Evolutionary conservation across 2,888 invertebrate species (phyloP).

Genomic region (Synanthedon tipuliformis): DNA sequence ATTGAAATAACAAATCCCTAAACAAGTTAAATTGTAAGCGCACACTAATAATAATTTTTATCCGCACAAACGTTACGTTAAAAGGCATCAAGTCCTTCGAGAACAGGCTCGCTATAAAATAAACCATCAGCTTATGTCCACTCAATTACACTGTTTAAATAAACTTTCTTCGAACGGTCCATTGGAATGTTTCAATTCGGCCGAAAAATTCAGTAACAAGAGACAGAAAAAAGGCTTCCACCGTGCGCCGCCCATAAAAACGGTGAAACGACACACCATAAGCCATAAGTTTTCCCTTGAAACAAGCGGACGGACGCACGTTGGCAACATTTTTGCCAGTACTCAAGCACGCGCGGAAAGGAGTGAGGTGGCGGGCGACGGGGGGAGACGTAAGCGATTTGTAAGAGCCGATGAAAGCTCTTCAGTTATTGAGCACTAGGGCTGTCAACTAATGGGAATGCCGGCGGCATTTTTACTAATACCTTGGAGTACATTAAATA

Average conservation of each 20-base stretch:
- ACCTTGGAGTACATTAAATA: constrained; percentile 13
- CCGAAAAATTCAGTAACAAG: not conserved
- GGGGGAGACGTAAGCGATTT: constrained; percentile 49
- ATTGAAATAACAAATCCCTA: too few relatives aligned
- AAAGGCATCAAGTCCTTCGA: not conserved
- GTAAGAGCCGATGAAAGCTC: constrained; percentile 62
- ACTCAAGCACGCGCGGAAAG: constrained; percentile 18
- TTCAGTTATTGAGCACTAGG: constrained; percentile 51
- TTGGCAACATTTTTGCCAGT: constrained; percentile 23
- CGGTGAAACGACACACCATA: constrained; percentile 17
- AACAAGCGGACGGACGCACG: constrained; percentile 19
- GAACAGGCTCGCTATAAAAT: not conserved
- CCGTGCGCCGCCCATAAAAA: constrained; percentile 7
- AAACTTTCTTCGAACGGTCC: not conserved
- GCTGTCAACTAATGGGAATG: constrained; percentile 46
- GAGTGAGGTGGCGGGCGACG: constrained; percentile 11
- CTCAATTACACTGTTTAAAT: not conserved
- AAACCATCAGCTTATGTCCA: not conserved
- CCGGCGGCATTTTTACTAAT: constrained; percentile 15
- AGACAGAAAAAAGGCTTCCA: not conserved
- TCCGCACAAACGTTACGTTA: not conserved
- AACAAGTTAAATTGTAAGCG: too few relatives aligned
- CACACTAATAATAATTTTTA: too few relatives aligned
- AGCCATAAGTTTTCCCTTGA: constrained; percentile 39
- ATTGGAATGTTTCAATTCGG: not conserved